These are phyloP conservation scores for Syncerus caffer DNA, from an alignment of 2,797 vertebrate species.

Conservation along the genomic window DNA sequence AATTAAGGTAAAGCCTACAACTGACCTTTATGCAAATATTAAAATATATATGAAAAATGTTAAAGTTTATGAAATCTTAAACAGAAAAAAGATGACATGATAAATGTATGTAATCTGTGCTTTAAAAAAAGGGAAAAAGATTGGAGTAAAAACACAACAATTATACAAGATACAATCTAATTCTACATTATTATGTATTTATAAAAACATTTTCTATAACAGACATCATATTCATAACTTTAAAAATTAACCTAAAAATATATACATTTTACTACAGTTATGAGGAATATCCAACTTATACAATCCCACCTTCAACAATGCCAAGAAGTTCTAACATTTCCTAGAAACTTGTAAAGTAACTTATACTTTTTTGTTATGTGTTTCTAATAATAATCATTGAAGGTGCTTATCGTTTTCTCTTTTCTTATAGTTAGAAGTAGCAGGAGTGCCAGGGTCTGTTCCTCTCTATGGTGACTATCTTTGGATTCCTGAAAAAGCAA, in stretches of 20 bases:
- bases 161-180: neutral
- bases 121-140: neutral
- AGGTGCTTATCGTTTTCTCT: neutral
- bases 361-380: neutral
- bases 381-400: neutral
- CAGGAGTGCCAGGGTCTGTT: neutral
- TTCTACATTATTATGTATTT: neutral
- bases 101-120: neutral
- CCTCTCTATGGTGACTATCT: neutral
- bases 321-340: neutral
- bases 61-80: neutral
- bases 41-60: constrained; percentile 4
- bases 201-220: neutral
- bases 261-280: constrained; percentile 45
- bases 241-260: neutral
- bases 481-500: neutral
- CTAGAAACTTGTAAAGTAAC: constrained; percentile 6
- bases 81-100: neutral
- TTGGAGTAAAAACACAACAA: neutral
- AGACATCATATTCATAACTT: neutral
- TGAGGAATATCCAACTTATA: constrained; percentile 74
- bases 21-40: neutral
- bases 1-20: neutral
- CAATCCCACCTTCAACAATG: constrained; percentile 79
- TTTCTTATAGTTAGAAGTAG: neutral